phyloP scores from a whole-genome alignment of 2,113 vertebrate species.

The Hippoglossus stenolepis region DNA sequence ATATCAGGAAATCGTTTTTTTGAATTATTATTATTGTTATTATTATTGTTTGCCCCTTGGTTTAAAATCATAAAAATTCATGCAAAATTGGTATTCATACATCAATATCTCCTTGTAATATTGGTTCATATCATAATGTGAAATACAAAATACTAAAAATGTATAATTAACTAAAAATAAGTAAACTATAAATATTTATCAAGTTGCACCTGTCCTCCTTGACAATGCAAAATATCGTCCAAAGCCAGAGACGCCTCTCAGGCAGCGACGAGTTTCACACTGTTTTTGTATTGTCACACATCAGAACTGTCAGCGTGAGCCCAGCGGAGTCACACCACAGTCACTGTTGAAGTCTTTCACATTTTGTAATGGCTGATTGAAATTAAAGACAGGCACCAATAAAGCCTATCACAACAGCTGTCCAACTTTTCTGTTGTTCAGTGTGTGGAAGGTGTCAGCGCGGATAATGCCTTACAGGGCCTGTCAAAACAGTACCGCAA shows the following conservation, averaged over 20 bases:
- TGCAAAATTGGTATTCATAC: no score
- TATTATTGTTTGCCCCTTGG: no score
- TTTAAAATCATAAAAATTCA: no score
- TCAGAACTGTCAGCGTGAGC: slow-evolving; percentile 19
- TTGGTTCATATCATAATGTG: no score
- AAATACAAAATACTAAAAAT: no score
- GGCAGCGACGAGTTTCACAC: slow-evolving; percentile 35
- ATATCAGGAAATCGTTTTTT: background rate
- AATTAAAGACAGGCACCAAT: slow-evolving; percentile 4
- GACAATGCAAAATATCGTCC: slow-evolving; percentile 18
- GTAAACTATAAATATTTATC: slow-evolving; percentile 19
- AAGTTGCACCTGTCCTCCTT: slow-evolving; percentile 19
- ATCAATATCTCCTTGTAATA: no score
- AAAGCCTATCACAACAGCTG: background rate
- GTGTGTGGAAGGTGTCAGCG: background rate
- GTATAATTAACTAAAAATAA: no score
- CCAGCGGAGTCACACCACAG: slow-evolving; percentile 14
- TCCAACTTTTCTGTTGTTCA: slow-evolving; percentile 13
- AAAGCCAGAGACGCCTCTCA: background rate
- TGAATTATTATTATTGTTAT: no score
- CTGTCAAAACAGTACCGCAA: background rate
- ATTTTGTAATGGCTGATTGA: slow-evolving; percentile 25
- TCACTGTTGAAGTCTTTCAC: slow-evolving; percentile 10
- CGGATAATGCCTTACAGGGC: slow-evolving; percentile 1
- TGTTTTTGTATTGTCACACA: slow-evolving; percentile 13